A percentile compares a stretch with the other conserved stretches of the same genome.
Conservation (phyloP, 2,113 vertebrate genomes). For the Syngnathus scovelli region DNA sequence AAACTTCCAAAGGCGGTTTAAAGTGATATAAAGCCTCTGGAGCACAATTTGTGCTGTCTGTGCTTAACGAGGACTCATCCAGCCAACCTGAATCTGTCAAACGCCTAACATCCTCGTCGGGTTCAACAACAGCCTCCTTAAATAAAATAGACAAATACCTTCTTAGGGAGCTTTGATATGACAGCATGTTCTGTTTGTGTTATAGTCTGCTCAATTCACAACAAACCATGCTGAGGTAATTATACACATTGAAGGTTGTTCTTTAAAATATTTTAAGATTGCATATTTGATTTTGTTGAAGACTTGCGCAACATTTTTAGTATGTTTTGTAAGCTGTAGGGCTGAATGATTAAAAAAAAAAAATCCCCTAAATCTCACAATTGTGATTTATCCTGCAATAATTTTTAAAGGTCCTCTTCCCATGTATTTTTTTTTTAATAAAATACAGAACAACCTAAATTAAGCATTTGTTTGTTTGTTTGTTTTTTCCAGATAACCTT, state of each 20-base stretch:
- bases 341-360: no score
- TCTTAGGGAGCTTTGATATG: conserved; percentile 28
- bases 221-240: not conserved
- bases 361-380: no score
- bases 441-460: no score
- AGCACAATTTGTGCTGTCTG: conserved; percentile 1
- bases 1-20: not conserved
- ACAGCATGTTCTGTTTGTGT: not conserved
- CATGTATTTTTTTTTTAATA: no score
- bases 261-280: not conserved
- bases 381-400: no score
- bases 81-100: conserved; percentile 20
- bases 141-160: conserved; percentile 32
- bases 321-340: no score
- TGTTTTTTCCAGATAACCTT: no score
- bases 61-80: conserved; percentile 11
- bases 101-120: conserved; percentile 7
- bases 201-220: not conserved
- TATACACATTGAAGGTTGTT: not conserved
- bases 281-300: not conserved
- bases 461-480: no score
- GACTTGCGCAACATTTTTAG: not conserved
- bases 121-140: conserved; percentile 9
- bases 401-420: no score
- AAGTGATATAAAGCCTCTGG: not conserved